Evolutionary conservation across 2,113 vertebrate genomes (phyloP).

Genomic region (Epinephelus moara): DNA sequence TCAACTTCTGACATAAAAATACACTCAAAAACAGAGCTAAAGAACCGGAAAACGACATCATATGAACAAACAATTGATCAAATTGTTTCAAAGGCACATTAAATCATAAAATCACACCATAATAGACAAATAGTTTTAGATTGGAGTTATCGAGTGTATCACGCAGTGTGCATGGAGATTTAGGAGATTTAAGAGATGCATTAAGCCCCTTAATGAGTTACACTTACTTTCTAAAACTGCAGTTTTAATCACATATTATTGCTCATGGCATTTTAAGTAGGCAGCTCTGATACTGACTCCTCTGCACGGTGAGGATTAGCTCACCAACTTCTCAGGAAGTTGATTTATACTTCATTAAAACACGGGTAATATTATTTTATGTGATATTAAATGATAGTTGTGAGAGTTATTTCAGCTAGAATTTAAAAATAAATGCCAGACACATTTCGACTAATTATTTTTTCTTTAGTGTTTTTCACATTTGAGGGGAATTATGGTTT

Average conservation of each 20-base stretch:
- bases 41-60: background rate
- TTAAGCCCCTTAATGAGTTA: slow-evolving; percentile 11
- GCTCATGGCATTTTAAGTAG: slow-evolving; percentile 35
- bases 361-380: background rate
- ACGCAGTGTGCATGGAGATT: background rate
- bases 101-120: background rate
- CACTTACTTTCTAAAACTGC: slow-evolving; percentile 22
- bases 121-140: background rate
- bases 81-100: background rate
- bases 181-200: background rate
- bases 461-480: slow-evolving; percentile 36
- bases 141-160: background rate
- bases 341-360: slow-evolving; percentile 5
- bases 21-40: background rate
- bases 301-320: slow-evolving; percentile 26
- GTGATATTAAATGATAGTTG: background rate
- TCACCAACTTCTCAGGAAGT: background rate
- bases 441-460: slow-evolving; percentile 2
- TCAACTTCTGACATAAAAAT: background rate
- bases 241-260: slow-evolving; percentile 28
- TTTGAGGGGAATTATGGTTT: slow-evolving; percentile 64
- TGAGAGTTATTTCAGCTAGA: slow-evolving; percentile 1
- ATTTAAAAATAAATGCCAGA: background rate
- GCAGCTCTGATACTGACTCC: slow-evolving; percentile 39
- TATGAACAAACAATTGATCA: background rate